These are phyloP conservation scores for Acanthaster planci DNA, from an alignment of 35 echinoderm and acorn worm genomes.

Conservation along the genomic window DNA sequence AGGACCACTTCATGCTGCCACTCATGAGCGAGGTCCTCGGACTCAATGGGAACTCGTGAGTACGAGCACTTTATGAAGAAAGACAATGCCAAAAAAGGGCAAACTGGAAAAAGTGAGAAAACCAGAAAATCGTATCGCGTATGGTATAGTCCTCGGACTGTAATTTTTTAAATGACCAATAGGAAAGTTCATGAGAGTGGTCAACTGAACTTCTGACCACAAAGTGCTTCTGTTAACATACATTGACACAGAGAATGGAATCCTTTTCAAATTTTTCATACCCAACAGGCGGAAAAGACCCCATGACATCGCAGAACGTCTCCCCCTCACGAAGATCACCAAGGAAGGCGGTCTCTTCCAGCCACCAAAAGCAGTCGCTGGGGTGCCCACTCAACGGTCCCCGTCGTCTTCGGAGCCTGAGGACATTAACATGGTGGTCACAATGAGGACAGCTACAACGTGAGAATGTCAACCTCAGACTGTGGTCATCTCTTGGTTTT, in stretches of 20 bases:
- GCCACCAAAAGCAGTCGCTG: slow-evolving; percentile 57
- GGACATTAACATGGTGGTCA: slow-evolving; percentile 9
- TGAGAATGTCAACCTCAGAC: slow-evolving; percentile 6
- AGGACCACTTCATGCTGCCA: background rate
- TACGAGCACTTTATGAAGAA: too few species aligned
- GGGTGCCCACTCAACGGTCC: slow-evolving; percentile 55
- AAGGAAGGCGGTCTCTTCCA: slow-evolving; percentile 74
- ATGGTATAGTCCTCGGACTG: background rate
- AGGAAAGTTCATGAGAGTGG: background rate
- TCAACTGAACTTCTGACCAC: background rate
- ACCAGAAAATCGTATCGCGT: background rate
- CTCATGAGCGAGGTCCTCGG: background rate
- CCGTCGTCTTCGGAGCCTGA: background rate
- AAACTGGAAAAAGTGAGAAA: too few species aligned
- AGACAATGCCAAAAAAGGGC: too few species aligned
- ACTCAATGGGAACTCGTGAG: background rate
- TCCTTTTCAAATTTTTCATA: background rate
- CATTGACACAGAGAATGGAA: background rate
- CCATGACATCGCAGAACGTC: slow-evolving; percentile 64
- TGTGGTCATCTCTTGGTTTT: too few species aligned
- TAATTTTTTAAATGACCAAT: background rate
- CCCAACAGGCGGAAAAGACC: slow-evolving; percentile 51
- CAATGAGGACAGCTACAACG: background rate
- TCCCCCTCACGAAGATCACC: slow-evolving; percentile 63
- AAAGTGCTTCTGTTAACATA: background rate